Conservation (phyloP, 2,888 invertebrate genomes). For the Tenthredo mesomela region DNA sequence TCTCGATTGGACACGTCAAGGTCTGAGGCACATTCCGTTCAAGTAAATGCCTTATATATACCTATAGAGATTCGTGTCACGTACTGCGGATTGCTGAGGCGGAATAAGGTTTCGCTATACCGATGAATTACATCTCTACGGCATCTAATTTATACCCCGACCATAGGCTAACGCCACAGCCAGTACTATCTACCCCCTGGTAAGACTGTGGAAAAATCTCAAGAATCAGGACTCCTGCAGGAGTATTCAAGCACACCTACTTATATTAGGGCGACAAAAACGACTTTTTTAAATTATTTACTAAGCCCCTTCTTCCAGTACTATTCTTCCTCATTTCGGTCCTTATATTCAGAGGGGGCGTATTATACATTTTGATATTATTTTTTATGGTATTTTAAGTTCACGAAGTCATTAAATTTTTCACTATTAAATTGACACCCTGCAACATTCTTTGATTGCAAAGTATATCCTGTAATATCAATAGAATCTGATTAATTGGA, state of each 20-base stretch:
- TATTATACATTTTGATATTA: neutral
- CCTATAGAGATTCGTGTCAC: neutral
- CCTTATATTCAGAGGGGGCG: neutral
- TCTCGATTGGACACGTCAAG: neutral
- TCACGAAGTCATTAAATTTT: neutral
- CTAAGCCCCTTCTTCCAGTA: neutral
- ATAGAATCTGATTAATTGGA: neutral
- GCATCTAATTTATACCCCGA: conserved; percentile 17
- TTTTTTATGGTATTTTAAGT: neutral
- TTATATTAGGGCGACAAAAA: neutral
- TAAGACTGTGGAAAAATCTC: neutral
- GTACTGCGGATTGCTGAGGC: neutral
- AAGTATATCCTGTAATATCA: neutral
- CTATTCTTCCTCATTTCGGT: neutral
- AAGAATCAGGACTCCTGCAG: neutral
- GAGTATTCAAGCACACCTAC: neutral
- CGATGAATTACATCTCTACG: conserved; percentile 18
- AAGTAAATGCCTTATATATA: neutral
- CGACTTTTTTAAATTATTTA: conserved; percentile 3
- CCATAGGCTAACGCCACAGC: neutral
- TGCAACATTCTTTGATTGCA: neutral
- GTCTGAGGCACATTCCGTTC: neutral
- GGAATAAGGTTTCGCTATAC: conserved; percentile 9
- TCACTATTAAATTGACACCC: neutral
- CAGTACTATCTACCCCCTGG: conserved; percentile 3